phyloP scores from a whole-genome alignment of 2,888 invertebrate species.

The Sminthurides aquaticus region DNA sequence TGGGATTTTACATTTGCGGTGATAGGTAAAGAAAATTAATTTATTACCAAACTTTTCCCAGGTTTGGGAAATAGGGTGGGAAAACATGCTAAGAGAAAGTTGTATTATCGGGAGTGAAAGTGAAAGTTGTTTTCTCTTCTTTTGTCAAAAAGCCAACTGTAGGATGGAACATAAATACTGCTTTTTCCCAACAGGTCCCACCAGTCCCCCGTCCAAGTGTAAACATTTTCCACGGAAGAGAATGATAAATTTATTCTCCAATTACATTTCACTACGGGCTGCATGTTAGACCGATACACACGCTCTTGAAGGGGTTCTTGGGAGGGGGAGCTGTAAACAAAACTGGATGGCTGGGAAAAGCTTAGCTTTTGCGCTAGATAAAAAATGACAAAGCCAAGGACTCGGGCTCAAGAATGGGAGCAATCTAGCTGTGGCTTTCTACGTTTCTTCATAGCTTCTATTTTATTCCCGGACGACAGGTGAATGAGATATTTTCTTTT shows the following conservation, averaged over 20 bases:
- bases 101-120: neutral
- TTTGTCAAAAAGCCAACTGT: neutral
- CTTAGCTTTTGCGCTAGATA: no score
- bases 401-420: no score
- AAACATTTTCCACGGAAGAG: neutral
- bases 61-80: neutral
- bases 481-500: neutral
- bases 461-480: neutral
- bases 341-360: no score
- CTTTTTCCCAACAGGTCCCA: neutral
- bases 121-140: neutral
- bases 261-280: neutral
- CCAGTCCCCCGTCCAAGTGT: no score
- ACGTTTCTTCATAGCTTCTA: no score
- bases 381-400: no score
- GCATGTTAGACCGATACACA: neutral
- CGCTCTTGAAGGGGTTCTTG: no score
- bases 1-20: neutral
- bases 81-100: neutral
- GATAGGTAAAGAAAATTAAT: neutral
- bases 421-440: no score
- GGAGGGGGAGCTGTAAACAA: no score
- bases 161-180: neutral
- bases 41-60: neutral
- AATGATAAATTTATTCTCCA: constrained; percentile 5